Evolutionary conservation across 2,888 invertebrate genomes (phyloP), one percentile per base, ranked within the genome.

Genomic region (Cephus nigrinus): DNA sequence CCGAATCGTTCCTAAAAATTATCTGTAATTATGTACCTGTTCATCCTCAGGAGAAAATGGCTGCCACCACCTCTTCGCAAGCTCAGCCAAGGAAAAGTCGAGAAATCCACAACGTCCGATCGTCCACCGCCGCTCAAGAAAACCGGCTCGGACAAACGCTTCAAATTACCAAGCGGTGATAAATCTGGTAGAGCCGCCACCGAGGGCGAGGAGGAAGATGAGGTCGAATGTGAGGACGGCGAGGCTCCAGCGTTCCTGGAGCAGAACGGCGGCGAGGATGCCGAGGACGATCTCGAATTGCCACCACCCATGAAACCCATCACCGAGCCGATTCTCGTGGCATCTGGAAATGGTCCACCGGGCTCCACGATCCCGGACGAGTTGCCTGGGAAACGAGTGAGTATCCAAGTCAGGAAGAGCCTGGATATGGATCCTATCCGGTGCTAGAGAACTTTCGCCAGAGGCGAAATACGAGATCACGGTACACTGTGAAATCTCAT

Each of bases 291-390:
- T 89, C 94, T 97, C 23, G 98, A 98, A 92, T 93, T 98, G 85
- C 98, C 98, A 76, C 98, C 98, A 68, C 98, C 98, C 1, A 98
- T 98, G 98, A 97, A 97, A 90, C 97, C 97, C n/a, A 96, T 98
- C 84, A 96, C 97, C 90, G 97, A 96, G 88, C 92, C 93, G 55
- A 92, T 93, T 75, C 90, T 93, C 76, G 92, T 92, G 11, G 88
- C 92, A 78, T 86, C 91, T 80, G 84, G 90, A 82, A 90, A 89
- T 76, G 88, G 88, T 34, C 85, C 89, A 2, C 84, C 88, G n/a
- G 91, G 90, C 15, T 88, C 90, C 15, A 86, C 90, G 3, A 84
- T 88, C 72, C 88, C 90, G 32, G 90, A 91, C 34, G 92, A 92
- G 79, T 82, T 89, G 74, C 92, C 92, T 75, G 91, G 91, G 40